Conservation (phyloP, 2,797 vertebrate genomes). For the Malurus splendens region DNA sequence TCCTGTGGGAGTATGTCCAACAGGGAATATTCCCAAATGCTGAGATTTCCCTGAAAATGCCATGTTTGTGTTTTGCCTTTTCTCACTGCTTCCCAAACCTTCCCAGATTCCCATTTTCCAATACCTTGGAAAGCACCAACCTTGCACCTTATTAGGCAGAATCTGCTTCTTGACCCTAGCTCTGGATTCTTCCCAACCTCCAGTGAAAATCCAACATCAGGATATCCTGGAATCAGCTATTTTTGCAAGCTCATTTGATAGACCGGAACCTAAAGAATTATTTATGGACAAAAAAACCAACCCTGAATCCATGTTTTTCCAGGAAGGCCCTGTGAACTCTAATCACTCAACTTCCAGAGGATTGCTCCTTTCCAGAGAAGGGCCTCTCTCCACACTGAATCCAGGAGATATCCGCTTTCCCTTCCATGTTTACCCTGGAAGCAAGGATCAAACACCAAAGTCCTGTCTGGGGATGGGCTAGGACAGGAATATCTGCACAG, state of each 20-base stretch:
- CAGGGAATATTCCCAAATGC: not conserved
- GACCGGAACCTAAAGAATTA: not conserved
- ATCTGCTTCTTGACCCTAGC: not conserved
- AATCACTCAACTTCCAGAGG: not conserved
- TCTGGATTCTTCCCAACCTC: not conserved
- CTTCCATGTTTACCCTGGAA: not conserved
- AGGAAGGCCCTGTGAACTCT: not conserved
- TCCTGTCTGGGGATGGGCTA: not conserved
- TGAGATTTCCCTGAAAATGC: not conserved
- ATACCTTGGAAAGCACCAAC: not conserved
- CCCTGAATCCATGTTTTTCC: not conserved
- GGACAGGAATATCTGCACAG: not conserved
- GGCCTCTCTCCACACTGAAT: not conserved
- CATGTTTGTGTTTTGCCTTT: rapidly evolving
- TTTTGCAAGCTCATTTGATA: not conserved
- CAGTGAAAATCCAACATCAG: not conserved
- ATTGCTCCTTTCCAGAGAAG: not conserved
- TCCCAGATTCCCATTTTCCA: not conserved
- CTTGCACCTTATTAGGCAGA: not conserved
- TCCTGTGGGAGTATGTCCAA: not conserved
- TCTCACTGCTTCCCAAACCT: not conserved
- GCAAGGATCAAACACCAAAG: not conserved
- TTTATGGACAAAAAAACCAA: not conserved
- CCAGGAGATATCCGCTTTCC: not conserved
- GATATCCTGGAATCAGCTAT: not conserved